phyloP scores from a whole-genome alignment of 2,797 vertebrate species.

The Sarcophilus harrisii region DNA sequence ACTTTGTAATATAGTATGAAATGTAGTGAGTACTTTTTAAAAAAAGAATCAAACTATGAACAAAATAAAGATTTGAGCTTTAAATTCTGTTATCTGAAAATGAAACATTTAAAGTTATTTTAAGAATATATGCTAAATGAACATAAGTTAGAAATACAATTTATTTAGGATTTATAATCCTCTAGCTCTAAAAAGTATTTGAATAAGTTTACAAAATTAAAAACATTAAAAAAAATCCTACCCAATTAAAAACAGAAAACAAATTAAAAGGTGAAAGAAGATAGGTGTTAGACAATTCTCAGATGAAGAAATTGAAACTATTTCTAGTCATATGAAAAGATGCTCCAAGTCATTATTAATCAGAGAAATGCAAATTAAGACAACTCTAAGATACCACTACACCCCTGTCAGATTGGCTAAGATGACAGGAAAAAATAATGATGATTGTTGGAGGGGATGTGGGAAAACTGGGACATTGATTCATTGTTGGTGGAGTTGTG shows the following conservation, averaged over 20 bases:
- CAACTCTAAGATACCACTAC: no score
- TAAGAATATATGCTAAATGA: background rate
- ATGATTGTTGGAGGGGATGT: no score
- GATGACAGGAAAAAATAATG: no score
- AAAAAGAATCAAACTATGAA: conserved; percentile 24
- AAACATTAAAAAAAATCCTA: background rate
- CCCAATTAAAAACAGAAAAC: background rate
- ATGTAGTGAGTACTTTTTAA: background rate
- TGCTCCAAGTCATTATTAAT: no score
- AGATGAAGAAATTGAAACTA: no score
- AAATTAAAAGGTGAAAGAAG: background rate
- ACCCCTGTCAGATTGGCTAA: no score
- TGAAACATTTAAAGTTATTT: background rate
- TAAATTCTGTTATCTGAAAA: background rate
- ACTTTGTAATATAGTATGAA: background rate
- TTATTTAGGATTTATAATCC: conserved; percentile 19
- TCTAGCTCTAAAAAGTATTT: conserved; percentile 19
- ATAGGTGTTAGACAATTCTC: background rate
- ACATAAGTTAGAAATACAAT: conserved; percentile 29
- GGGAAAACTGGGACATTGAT: no score
- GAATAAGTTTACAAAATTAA: conserved; percentile 1
- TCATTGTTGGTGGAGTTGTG: no score
- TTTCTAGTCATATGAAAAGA: no score
- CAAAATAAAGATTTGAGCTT: background rate
- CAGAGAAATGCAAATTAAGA: no score